Percentiles rank a stretch among this genome's conserved stretches.
Evolutionary conservation across 2,888 invertebrate genomes (phyloP).

Genomic region (Lepeophtheirus nordmannii): DNA sequence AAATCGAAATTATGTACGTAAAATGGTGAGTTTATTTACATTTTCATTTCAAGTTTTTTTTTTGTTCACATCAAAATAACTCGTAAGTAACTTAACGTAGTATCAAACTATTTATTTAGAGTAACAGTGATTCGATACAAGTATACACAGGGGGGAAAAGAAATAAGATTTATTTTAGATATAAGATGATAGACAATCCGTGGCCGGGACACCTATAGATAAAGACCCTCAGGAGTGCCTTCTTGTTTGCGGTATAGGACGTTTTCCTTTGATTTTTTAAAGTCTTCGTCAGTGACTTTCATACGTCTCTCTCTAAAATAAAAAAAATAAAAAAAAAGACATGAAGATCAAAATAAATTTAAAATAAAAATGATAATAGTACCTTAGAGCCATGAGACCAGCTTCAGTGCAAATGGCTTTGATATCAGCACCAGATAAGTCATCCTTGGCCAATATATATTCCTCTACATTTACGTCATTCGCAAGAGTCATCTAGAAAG

Average conservation of each 20-base stretch:
- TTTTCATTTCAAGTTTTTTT: no score
- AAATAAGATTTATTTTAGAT: no score
- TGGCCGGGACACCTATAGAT: conserved; percentile 58
- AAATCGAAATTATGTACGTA: no score
- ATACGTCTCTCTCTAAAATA: conserved; percentile 72
- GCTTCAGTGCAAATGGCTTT: conserved; percentile 99
- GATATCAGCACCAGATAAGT: conserved; percentile 90
- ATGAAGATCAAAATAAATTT: neutral
- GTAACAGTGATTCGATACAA: neutral
- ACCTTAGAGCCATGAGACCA: conserved; percentile 75
- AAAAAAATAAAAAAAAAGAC: neutral
- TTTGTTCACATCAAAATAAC: no score
- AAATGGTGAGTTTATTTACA: no score
- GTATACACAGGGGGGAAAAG: no score
- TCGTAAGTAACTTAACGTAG: no score
- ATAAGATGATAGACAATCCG: neutral
- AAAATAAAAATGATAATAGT: neutral
- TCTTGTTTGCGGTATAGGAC: conserved; percentile 97
- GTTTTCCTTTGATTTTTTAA: conserved; percentile 97
- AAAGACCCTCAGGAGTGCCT: conserved; percentile 96
- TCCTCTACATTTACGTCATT: conserved; percentile 93
- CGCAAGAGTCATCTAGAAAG: conserved; percentile 72
- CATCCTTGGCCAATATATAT: conserved; percentile 95
- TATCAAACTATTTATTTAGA: no score
- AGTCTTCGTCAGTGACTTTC: conserved; percentile 99